Conservation (phyloP, 1,140 invertebrate species). For the Bombus pyrosoma region DNA sequence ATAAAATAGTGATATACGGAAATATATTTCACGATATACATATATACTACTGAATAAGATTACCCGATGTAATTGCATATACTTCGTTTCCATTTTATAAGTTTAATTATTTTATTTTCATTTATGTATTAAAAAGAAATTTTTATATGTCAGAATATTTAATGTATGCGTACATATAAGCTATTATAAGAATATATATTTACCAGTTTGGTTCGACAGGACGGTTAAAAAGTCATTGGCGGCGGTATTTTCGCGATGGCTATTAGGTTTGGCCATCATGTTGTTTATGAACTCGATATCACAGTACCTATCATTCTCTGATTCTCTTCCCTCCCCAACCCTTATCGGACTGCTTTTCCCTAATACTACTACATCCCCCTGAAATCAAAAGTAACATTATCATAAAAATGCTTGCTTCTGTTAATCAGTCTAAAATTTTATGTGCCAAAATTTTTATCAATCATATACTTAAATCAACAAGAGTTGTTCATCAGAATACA, state of each 20-base stretch:
- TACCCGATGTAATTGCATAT: not conserved
- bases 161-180: not conserved
- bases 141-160: not conserved
- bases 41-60: not conserved
- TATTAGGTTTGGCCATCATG: conserved; percentile 82
- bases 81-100: not conserved
- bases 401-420: not conserved
- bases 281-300: conserved; percentile 83
- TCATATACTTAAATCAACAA: not conserved
- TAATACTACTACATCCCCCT: conserved; percentile 84
- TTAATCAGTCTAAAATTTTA: not conserved
- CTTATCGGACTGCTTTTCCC: conserved; percentile 82
- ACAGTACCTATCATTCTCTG: conserved; percentile 83
- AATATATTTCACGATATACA: not conserved
- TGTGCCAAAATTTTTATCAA: not conserved
- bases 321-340: conserved; percentile 81
- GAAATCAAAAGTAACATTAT: conserved; percentile 57
- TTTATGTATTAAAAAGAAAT: not conserved
- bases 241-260: conserved; percentile 82
- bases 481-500: not conserved
- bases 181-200: conserved; percentile 44
- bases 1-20: not conserved
- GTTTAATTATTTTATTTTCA: not conserved
- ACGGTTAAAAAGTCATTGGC: conserved; percentile 83
- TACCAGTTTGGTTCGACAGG: conserved; percentile 82